phyloP scores from a whole-genome alignment of 2,113 vertebrate species.

The Notiomystis cincta region DNA sequence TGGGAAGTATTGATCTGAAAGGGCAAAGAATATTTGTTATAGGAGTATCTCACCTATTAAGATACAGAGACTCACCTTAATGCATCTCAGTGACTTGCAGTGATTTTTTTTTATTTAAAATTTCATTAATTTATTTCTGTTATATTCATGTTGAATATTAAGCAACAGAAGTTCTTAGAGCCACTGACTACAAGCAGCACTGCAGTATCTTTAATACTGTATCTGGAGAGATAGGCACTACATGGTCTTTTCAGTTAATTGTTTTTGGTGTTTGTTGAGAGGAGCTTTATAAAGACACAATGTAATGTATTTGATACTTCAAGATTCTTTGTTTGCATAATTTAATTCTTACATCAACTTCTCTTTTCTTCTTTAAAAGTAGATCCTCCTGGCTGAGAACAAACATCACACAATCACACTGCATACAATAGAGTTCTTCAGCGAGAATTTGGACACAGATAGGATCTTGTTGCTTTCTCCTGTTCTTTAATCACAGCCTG shows the following conservation, averaged over 20 bases:
- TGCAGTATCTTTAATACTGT: background rate
- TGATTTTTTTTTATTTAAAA: background rate
- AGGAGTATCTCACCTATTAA: background rate
- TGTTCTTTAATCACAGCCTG: conserved; percentile 41
- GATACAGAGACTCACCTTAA: background rate
- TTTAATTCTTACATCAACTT: conserved; percentile 25
- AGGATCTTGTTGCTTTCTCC: conserved; percentile 19
- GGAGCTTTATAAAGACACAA: background rate
- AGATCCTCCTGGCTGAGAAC: background rate
- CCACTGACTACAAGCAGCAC: background rate
- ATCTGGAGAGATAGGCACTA: background rate
- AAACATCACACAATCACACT: background rate
- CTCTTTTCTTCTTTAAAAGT: conserved; percentile 38
- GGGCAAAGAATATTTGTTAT: background rate
- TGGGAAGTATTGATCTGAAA: conserved; percentile 16
- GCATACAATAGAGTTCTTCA: background rate
- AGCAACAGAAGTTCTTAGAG: background rate
- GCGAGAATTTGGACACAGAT: conserved; percentile 18
- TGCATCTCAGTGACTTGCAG: background rate
- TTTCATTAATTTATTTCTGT: background rate
- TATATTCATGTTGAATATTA: background rate
- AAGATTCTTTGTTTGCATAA: conserved; percentile 32
- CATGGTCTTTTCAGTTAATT: background rate
- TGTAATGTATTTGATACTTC: background rate
- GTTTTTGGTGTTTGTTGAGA: background rate